Conservation (phyloP, 2,797 vertebrate genomes). For the Peromyscus melanophrys region DNA sequence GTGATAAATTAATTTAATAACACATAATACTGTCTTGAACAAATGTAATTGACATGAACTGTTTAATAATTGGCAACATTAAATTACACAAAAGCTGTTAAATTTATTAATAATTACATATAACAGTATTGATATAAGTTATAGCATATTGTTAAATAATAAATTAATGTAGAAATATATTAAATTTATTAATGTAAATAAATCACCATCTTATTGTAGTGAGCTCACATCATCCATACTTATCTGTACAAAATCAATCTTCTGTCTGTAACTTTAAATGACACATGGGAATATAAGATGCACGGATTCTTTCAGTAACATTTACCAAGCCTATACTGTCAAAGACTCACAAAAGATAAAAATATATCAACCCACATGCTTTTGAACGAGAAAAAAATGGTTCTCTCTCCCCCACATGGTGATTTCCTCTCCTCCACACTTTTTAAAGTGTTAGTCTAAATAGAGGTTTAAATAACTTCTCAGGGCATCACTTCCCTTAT, state of each 20-base stretch:
- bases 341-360: constrained; percentile 69
- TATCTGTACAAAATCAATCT: not conserved
- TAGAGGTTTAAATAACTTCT: constrained; percentile 67
- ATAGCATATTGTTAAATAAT: not conserved
- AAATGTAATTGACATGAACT: not conserved
- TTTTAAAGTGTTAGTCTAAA: constrained; percentile 75
- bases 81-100: not conserved
- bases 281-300: not conserved
- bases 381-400: constrained; percentile 52
- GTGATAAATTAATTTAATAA: not conserved
- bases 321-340: constrained; percentile 30
- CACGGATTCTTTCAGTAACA: constrained; percentile 63
- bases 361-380: constrained; percentile 73
- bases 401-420: constrained; percentile 53
- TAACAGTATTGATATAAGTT: not conserved
- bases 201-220: not conserved
- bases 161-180: not conserved
- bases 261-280: constrained; percentile 20
- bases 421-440: constrained; percentile 67
- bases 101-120: not conserved
- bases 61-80: not conserved
- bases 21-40: not conserved
- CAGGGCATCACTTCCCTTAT: constrained; percentile 1
- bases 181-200: not conserved
- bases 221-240: not conserved